Evolutionary conservation across 2,113 vertebrate genomes (phyloP), one percentile per base, ranked within the genome.

Genomic region (Leucoraja erinaceus): DNA sequence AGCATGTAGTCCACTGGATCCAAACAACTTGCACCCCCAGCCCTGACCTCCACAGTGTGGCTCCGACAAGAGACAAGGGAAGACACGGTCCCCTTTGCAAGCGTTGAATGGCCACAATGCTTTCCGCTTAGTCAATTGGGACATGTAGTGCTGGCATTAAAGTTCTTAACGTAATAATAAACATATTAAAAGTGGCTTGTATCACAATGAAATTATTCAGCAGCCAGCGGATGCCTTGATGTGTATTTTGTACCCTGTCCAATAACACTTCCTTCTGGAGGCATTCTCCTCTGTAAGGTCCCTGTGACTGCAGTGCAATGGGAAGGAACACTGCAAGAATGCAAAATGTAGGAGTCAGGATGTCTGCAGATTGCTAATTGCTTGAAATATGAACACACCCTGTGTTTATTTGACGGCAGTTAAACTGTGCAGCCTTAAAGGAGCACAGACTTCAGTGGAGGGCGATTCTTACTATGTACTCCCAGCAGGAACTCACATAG

Each of bases 371-470:
- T 88, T 18, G 22, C 61, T 31, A 63, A 88, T 33, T 88, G 59
- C 11, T 14, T 63, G 83, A 61, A 61, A 88, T 61, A 31, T 88
- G 59, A 88, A 88, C 83, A 63, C 83, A 16, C 59, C 28, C 83
- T 63, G 83, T 1, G 59, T 31, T 12, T 63, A 5, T 61, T 61
- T 88, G 83, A 88, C 59, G n/a, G 28, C 28, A 63, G 59, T 31
- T 18, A 7, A 28, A 88, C 12, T 63, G n/a, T 31, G 83, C 63
- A 88, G 59, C 83, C n/a, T 88, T 88, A 88, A 88, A 88, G 83
- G 81, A n/a, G 28, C 56, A 61, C 28, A 6, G 59, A 18, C 83
- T 31, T 63, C 59, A 88, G 59, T 12, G 61, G 59, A 88, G 78
- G 20, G 10, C 56, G 38, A 81, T 72, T 72, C 18, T 72, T 72